A percentile compares a stretch with the other conserved stretches of the same genome.
These are phyloP conservation scores for Bubo scandiacus DNA, from an alignment of 2,113 vertebrate genomes.

Conservation along the genomic window DNA sequence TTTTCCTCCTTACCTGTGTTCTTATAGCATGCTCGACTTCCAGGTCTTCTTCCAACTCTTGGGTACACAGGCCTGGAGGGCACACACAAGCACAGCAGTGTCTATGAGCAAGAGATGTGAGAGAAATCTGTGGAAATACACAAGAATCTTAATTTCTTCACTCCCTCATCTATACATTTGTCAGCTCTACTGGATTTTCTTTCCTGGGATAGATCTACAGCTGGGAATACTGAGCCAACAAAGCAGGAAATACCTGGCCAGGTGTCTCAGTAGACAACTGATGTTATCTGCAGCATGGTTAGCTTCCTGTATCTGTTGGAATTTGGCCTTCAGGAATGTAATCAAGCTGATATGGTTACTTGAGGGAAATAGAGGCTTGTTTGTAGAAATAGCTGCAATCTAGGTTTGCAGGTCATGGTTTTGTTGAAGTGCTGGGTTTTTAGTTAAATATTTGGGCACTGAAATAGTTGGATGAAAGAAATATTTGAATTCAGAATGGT, in stretches of 20 bases:
- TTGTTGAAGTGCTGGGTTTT: neutral
- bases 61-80: constrained; percentile 53
- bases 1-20: constrained; percentile 59
- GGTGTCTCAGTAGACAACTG: neutral
- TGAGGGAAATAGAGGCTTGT: neutral
- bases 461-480: neutral
- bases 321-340: neutral
- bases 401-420: neutral
- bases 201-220: neutral
- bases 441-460: neutral
- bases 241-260: neutral
- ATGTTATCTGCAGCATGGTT: neutral
- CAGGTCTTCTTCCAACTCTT: constrained; percentile 76
- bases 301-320: neutral
- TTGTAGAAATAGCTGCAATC: neutral
- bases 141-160: neutral
- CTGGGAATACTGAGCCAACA: neutral
- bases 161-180: neutral
- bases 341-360: neutral
- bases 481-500: neutral
- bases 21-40: constrained; percentile 71
- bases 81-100: neutral
- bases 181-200: neutral
- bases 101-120: neutral
- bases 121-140: neutral